These are phyloP conservation scores for Pelodiscus sinensis DNA, from an alignment of 2,113 vertebrate genomes.

Conservation along the genomic window DNA sequence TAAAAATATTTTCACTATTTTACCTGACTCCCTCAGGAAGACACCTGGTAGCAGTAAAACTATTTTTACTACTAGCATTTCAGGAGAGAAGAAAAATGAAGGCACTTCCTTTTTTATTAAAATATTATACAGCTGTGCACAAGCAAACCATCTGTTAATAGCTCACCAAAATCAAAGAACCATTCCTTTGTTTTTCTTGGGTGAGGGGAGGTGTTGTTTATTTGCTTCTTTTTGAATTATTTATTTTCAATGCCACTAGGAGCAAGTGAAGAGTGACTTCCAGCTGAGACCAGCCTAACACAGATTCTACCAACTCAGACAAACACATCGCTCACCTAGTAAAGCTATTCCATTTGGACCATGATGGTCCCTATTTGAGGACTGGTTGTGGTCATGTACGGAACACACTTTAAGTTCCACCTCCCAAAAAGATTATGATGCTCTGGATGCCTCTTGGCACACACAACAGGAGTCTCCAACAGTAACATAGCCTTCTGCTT, in stretches of 20 bases:
- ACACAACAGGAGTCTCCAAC: neutral
- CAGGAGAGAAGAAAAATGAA: slow-evolving; percentile 34
- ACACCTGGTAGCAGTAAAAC: slow-evolving; percentile 57
- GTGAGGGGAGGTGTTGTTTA: neutral
- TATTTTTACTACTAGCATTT: slow-evolving; percentile 41
- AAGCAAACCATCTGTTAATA: slow-evolving; percentile 32
- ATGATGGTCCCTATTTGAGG: neutral
- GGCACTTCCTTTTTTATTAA: slow-evolving; percentile 9
- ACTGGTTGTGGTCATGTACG: neutral
- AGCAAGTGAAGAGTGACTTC: neutral
- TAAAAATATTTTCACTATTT: slow-evolving; percentile 74
- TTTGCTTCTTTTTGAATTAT: slow-evolving; percentile 28
- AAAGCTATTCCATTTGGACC: neutral
- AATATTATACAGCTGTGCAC: neutral
- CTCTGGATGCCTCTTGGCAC: neutral
- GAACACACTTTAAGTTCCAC: neutral
- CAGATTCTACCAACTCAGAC: neutral
- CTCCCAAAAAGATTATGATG: neutral
- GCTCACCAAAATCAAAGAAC: neutral
- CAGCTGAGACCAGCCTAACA: neutral
- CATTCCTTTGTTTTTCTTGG: neutral
- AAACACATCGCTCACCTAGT: neutral
- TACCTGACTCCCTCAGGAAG: slow-evolving; percentile 42
- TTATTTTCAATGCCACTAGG: neutral
- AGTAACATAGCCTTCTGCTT: neutral